Evolutionary conservation across 2,888 invertebrate species (phyloP), one percentile per base, ranked within the genome.

Genomic region (Agrilus biguttatus): DNA sequence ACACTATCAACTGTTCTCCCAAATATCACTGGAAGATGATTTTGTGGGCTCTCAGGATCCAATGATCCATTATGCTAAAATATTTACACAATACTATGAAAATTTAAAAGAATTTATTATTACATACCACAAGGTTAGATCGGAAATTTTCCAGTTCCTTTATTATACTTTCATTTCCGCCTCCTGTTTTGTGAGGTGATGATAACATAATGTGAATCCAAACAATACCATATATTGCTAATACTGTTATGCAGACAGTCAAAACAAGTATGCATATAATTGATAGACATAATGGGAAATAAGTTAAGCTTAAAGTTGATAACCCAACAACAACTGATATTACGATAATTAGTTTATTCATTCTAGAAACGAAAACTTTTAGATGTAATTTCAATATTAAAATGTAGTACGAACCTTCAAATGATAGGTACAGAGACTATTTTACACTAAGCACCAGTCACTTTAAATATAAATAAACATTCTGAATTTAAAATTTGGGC

Each of bases 1-100:
- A 87, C 79, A 54, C 82, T 78, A 58, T 91, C 91, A 33, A 91
- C 83, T 45, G 85, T 83, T 49, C 85, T 75, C 36, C 87, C 84
- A 65, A 86, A 83, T 56, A 87, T 75, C n/a, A 83, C 69, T n/a
- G 83, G 80, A 52, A 84, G 71, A 63, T 80, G 78, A 36, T 53
- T 53, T 45, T 57, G 57, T 19, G 51, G 50, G 14, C 50, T 54
- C 45, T 43, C 48, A 34, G 33, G 36, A 6, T 10, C 28, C 28
- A 28, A 28, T 28, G 5, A 10, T 10, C 10, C 28, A 28, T 28
- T 28, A 28, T 28, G 28, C 28, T 28, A 28, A 28, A 28, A 28
- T 10, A 5, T 28, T 10, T 10, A 28, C 2, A 1, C 10, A 10
- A 28, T 28, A 28, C 21, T 21, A 21, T 6, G 6, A 7, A 21